phyloP scores from a whole-genome alignment of 2,888 invertebrate species.

The Heliconius charithonia region DNA sequence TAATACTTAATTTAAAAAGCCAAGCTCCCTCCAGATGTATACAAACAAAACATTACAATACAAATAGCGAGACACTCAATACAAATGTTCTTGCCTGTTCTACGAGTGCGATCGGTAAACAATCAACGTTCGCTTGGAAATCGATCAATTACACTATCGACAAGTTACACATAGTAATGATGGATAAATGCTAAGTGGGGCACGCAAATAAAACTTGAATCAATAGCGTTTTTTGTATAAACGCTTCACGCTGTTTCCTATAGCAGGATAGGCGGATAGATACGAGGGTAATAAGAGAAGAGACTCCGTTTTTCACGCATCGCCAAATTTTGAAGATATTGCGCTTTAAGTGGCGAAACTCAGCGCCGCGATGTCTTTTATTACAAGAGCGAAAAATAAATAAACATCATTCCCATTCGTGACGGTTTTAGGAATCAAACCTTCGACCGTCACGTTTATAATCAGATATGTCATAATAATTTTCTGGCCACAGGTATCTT shows the following conservation, averaged over 20 bases:
- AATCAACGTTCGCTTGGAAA: constrained; percentile 42
- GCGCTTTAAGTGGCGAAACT: too few species aligned
- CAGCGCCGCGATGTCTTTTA: background rate
- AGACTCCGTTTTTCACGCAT: background rate
- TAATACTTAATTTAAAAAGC: background rate
- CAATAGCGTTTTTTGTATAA: background rate
- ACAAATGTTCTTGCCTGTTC: constrained; percentile 33
- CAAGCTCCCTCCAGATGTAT: constrained; percentile 13
- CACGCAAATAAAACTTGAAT: constrained; percentile 27
- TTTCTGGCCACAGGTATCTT: too few species aligned
- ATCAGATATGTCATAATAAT: too few species aligned
- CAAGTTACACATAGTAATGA: constrained; percentile 45
- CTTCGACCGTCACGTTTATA: background rate
- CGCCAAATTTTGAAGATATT: background rate
- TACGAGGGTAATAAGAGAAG: background rate
- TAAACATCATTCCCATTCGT: background rate
- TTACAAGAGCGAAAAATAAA: background rate
- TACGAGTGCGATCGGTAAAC: constrained; percentile 36
- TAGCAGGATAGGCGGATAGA: background rate
- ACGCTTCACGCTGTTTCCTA: background rate
- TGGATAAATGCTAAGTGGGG: constrained; percentile 33
- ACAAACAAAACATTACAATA: background rate
- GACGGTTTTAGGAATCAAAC: background rate
- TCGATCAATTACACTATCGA: constrained; percentile 45
- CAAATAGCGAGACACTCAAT: constrained; percentile 24